A percentile compares a stretch with the other conserved stretches of the same genome.
phyloP scores from a whole-genome alignment of 2,888 invertebrate genomes.

The Laothoe populi region DNA sequence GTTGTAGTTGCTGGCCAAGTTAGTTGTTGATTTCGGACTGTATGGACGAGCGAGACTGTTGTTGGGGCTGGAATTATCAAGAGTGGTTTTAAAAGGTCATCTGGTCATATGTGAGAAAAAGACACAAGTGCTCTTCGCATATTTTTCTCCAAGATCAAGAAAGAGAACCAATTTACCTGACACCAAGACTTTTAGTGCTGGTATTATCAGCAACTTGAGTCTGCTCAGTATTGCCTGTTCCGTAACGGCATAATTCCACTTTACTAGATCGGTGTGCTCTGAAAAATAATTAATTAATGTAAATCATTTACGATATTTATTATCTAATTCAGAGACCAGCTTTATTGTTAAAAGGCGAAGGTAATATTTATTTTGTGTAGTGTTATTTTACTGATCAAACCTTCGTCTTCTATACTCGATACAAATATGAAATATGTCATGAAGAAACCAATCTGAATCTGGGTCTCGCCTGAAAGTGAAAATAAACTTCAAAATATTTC shows the following conservation, averaged over 20 bases:
- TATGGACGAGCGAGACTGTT: constrained; percentile 81
- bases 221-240: constrained; percentile 73
- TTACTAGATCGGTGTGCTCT: constrained; percentile 69
- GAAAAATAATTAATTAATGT: constrained; percentile 40
- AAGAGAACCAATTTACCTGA: constrained; percentile 54
- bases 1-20: constrained; percentile 73
- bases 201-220: constrained; percentile 69
- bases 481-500: constrained; percentile 20
- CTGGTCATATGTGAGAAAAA: too few relatives aligned
- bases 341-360: constrained; percentile 20
- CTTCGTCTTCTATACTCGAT: constrained; percentile 82
- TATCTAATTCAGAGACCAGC: background rate
- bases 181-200: constrained; percentile 68
- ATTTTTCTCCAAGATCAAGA: background rate
- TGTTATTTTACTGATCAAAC: constrained; percentile 44
- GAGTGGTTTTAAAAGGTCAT: too few relatives aligned
- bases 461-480: constrained; percentile 85
- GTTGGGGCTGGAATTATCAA: constrained; percentile 74
- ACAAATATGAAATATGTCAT: constrained; percentile 89
- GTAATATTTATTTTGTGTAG: background rate
- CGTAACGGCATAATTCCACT: constrained; percentile 73
- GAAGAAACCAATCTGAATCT: constrained; percentile 87
- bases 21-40: constrained; percentile 77
- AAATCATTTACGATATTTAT: background rate
- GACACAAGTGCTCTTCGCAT: too few relatives aligned